Conservation (phyloP, 2,113 vertebrate genomes). For the Lonchura striata region DNA sequence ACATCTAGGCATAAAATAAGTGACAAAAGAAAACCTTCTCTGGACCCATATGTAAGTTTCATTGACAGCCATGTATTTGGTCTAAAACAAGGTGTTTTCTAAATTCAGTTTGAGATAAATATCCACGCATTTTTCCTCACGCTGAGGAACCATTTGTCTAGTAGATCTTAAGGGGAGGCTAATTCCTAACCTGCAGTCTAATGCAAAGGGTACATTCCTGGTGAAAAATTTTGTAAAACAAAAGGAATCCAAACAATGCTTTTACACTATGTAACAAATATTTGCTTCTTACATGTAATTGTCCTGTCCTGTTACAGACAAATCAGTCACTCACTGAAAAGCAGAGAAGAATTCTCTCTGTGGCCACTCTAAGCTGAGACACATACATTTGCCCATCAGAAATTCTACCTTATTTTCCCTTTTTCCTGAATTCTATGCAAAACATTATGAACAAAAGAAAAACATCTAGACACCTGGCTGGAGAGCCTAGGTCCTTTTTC, state of each 20-base stretch:
- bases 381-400: background rate
- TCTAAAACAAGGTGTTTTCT: background rate
- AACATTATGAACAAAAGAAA: background rate
- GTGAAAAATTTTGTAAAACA: background rate
- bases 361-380: background rate
- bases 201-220: background rate
- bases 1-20: background rate
- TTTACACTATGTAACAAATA: background rate
- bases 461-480: background rate
- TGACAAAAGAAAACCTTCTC: background rate
- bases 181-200: background rate
- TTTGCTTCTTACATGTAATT: background rate
- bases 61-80: background rate
- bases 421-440: background rate
- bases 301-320: background rate
- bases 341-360: constrained; percentile 5
- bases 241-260: background rate
- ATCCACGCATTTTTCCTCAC: background rate
- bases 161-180: background rate
- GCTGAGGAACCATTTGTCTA: background rate
- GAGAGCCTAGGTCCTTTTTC: background rate
- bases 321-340: background rate
- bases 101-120: background rate
- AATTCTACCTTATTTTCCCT: background rate
- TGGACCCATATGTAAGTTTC: background rate